Conservation (phyloP, 92 coral and sea anemone species). For the Parazoanthus darwini region DNA sequence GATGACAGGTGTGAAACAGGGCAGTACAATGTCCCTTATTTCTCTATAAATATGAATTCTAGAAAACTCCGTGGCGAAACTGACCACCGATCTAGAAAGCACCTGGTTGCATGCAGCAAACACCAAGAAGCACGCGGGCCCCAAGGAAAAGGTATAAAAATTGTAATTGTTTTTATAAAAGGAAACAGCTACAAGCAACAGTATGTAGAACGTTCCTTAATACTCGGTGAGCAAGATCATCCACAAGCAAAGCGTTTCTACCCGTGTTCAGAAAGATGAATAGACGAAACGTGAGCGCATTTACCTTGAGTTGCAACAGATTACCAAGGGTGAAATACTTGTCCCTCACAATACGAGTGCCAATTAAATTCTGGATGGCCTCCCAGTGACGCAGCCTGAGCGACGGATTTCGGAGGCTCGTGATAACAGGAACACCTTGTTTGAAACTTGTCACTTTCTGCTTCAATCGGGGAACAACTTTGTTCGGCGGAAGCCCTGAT, state of each 20-base stretch:
- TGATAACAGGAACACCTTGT: slow-evolving; percentile 93
- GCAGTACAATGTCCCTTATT: too few species aligned
- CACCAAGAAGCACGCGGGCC: too few species aligned
- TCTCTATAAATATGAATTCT: too few species aligned
- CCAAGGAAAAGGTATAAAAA: too few species aligned
- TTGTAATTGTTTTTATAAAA: too few species aligned
- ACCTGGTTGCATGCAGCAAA: too few species aligned
- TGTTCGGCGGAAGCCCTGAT: slow-evolving; percentile 92
- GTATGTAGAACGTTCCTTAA: background rate
- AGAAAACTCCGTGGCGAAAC: too few species aligned
- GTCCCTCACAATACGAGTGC: slow-evolving; percentile 84
- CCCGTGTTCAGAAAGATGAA: background rate
- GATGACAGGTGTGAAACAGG: too few species aligned
- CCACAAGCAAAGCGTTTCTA: too few species aligned
- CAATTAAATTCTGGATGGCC: slow-evolving; percentile 80
- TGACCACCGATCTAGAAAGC: too few species aligned
- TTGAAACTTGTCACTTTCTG: slow-evolving; percentile 88
- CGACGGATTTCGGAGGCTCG: slow-evolving; percentile 91
- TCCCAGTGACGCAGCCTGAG: slow-evolving; percentile 96
- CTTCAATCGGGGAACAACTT: slow-evolving; percentile 83
- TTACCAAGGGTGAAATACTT: slow-evolving; percentile 88
- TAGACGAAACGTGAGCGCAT: background rate
- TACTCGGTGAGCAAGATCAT: background rate
- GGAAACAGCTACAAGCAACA: too few species aligned
- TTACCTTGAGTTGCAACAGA: slow-evolving; percentile 81